Evolutionary conservation across 2,113 vertebrate genomes (phyloP).

Genomic region (Hystrix brachyura): DNA sequence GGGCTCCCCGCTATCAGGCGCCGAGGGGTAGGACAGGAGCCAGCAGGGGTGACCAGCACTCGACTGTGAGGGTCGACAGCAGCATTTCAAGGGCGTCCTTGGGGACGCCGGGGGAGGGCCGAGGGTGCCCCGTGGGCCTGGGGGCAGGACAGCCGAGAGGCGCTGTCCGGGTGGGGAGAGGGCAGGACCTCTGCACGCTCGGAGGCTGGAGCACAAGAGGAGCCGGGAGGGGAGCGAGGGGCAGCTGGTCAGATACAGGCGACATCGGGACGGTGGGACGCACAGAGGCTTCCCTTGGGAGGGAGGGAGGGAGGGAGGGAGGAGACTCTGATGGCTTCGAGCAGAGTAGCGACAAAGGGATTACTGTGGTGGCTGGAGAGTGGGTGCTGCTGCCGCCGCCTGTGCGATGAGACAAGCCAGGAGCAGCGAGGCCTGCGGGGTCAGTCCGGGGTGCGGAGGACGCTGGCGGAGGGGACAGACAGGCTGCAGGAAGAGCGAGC

Average conservation of each 20-base stretch:
- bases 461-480: too few species aligned
- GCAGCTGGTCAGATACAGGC: neutral
- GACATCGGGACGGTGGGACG: neutral
- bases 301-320: neutral
- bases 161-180: too few species aligned
- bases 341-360: neutral
- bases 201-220: neutral
- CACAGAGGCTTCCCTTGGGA: neutral
- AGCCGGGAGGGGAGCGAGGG: neutral
- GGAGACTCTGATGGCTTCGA: neutral
- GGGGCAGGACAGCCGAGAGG: neutral
- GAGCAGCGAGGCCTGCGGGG: too few species aligned
- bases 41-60: too few species aligned
- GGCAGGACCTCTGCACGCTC: neutral
- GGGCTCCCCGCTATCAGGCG: too few species aligned
- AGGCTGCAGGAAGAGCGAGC: neutral
- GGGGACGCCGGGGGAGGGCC: too few species aligned
- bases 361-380: neutral
- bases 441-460: too few species aligned
- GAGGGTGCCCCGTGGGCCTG: neutral
- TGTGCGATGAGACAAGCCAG: too few species aligned
- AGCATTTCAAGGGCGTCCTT: too few species aligned
- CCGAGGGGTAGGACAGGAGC: too few species aligned
- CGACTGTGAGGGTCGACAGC: too few species aligned
- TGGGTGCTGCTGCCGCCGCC: too few species aligned